These are phyloP conservation scores for Poecilus cupreus DNA, from an alignment of 2,888 invertebrate genomes.

Conservation along the genomic window DNA sequence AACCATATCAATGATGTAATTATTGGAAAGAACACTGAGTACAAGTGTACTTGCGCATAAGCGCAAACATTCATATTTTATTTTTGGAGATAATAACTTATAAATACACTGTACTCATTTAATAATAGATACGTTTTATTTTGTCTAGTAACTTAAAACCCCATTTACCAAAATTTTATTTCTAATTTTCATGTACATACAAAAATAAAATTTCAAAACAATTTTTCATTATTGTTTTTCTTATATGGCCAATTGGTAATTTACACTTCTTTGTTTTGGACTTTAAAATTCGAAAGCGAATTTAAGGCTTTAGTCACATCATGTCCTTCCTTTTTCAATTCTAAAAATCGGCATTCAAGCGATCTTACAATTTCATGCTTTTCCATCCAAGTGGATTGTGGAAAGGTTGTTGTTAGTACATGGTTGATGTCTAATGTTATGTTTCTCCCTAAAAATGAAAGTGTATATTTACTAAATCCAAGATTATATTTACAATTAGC, in stretches of 20 bases:
- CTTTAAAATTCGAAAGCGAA: constrained; percentile 5
- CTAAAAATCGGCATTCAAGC: constrained; percentile 9
- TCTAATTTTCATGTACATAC: not conserved
- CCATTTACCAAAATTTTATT: not conserved
- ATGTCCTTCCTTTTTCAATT: constrained; percentile 7
- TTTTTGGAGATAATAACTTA: not conserved
- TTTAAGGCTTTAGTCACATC: not conserved
- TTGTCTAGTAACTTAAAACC: not conserved
- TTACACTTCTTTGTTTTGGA: not conserved
- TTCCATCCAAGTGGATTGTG: constrained; percentile 33
- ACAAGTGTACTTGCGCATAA: constrained; percentile 53
- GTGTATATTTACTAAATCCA: constrained; percentile 3
- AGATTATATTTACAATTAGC: constrained; percentile 24
- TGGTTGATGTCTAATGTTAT: constrained; percentile 12
- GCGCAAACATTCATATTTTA: not conserved
- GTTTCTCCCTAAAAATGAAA: constrained; percentile 18
- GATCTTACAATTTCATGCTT: not conserved
- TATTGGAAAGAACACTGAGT: constrained; percentile 43
- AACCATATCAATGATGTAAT: constrained; percentile 23
- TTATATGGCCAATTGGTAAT: not conserved
- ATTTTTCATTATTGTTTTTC: not conserved
- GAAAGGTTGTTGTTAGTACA: constrained; percentile 27
- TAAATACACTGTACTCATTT: no score
- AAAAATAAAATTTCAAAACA: constrained; percentile 6
- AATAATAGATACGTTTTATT: no score